Evolutionary conservation across 2,797 vertebrate species (phyloP), one percentile per base, ranked within the genome.

Genomic region (Hemibagrus guttatus): DNA sequence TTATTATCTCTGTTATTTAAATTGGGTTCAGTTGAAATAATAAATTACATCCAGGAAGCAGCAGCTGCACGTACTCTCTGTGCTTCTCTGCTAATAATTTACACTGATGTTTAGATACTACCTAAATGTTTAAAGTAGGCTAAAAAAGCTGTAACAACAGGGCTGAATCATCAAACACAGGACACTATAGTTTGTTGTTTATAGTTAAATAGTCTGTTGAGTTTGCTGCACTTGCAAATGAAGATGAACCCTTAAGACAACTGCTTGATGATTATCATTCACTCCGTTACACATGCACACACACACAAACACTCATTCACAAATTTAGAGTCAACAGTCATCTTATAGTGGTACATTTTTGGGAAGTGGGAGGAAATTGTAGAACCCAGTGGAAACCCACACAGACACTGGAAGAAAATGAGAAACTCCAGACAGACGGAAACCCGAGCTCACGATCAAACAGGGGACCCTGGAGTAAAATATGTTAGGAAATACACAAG

Each of bases 61-160:
- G 16, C 19, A 79, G 58, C 13, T 39, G 2, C 31, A 79, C 49
- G 46, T 17, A 52, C 46, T 52, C 13, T 75, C 7, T n/a, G 21
- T 39, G 16, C 14, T 58, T 35, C 23, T 23, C 5, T 59, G 19
- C 19, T 39, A 16, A 42, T 80, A 46, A 63, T n/a, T 63, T 63
- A 46, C 7, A 81, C 35, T 28, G 54, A n/a, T 2, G 0, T 86
- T 54, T 85, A 81, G 61, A 84, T 66, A 21, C 46, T 85, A 85
- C 58, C 64, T 69, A 83, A 86, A 87, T 56, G 23, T n/a, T 46
- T 66, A 56, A 81, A 46, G 85, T 42, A 39, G 42, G 39, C 68
- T 56, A 58, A 13, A 31, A 26, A 76, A 74, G 58, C 61, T 17
- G n/a, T 28, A 86, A 82, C 64, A 84, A 83, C 85, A 74, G n/a